Evolutionary conservation across 2,113 vertebrate genomes (phyloP).

Genomic region (Mastomys natalensis): DNA sequence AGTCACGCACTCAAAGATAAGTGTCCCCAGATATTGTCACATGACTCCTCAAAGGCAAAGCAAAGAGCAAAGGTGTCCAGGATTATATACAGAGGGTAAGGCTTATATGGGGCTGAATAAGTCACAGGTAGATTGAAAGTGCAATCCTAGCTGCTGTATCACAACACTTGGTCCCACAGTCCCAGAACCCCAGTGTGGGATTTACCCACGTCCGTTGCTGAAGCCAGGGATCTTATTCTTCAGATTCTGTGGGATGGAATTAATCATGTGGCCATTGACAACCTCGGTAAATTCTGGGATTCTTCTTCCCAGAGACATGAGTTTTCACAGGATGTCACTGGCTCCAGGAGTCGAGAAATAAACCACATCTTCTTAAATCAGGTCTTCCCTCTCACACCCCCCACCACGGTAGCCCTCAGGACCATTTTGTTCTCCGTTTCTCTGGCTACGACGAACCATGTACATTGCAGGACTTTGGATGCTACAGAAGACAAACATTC

Average conservation of each 20-base stretch:
- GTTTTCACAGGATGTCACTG: not conserved
- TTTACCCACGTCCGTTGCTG: accelerated
- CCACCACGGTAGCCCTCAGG: accelerated
- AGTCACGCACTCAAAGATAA: not conserved
- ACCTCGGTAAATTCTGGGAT: not conserved
- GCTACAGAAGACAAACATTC: not conserved
- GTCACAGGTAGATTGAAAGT: not conserved
- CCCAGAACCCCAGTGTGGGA: not conserved
- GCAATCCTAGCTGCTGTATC: not conserved
- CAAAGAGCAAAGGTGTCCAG: too few relatives aligned
- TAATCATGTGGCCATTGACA: not conserved
- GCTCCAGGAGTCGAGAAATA: not conserved
- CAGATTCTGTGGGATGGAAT: not conserved
- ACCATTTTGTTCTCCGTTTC: not conserved
- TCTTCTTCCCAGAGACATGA: not conserved
- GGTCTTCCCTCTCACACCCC: accelerated
- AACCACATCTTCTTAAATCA: not conserved
- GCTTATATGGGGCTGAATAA: too few relatives aligned
- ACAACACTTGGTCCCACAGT: accelerated
- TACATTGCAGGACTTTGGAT: not conserved
- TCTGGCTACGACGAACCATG: accelerated
- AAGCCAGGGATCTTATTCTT: not conserved
- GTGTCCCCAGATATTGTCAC: not conserved
- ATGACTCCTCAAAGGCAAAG: too few relatives aligned
- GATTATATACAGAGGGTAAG: not conserved